phyloP scores from a whole-genome alignment of 2,797 vertebrate genomes.

The Diplodus sargus region DNA sequence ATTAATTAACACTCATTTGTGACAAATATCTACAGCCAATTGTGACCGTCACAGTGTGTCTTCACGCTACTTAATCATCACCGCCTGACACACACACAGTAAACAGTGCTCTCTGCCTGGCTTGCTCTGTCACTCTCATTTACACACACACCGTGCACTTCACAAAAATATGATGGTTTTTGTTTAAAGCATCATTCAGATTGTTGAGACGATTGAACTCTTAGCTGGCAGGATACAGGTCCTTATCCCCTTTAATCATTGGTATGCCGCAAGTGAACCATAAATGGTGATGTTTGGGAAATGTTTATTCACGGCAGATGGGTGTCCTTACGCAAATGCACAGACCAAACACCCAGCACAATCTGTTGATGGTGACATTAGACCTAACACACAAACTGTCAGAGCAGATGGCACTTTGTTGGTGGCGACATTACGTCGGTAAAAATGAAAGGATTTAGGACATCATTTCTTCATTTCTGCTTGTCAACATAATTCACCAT shows the following conservation, averaged over 20 bases:
- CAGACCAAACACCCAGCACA: conserved; percentile 53
- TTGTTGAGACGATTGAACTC: conserved; percentile 22
- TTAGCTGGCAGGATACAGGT: conserved; percentile 11
- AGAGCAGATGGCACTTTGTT: conserved; percentile 71
- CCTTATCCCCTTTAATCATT: conserved; percentile 42
- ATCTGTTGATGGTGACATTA: conserved; percentile 64
- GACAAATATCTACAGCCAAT: conserved; percentile 80
- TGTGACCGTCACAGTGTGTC: conserved; percentile 76
- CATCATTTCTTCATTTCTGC: conserved; percentile 45
- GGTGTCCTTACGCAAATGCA: conserved; percentile 56
- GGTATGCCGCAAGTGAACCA: conserved; percentile 32
- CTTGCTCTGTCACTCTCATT: not conserved
- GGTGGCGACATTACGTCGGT: conserved; percentile 52
- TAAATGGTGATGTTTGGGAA: conserved; percentile 47
- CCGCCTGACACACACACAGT: conserved; percentile 46
- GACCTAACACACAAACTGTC: conserved; percentile 64
- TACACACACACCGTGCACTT: not conserved
- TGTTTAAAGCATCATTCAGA: conserved; percentile 28
- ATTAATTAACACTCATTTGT: conserved; percentile 84
- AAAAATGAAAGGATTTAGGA: conserved; percentile 39
- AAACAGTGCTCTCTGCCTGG: conserved; percentile 31
- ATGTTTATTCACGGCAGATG: conserved; percentile 72
- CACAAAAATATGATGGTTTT: not conserved
- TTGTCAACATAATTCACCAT: conserved; percentile 47
- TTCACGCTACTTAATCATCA: conserved; percentile 71